These are phyloP conservation scores for Dicerorhinus sumatrensis DNA, from an alignment of 2,113 vertebrate genomes.

Conservation along the genomic window DNA sequence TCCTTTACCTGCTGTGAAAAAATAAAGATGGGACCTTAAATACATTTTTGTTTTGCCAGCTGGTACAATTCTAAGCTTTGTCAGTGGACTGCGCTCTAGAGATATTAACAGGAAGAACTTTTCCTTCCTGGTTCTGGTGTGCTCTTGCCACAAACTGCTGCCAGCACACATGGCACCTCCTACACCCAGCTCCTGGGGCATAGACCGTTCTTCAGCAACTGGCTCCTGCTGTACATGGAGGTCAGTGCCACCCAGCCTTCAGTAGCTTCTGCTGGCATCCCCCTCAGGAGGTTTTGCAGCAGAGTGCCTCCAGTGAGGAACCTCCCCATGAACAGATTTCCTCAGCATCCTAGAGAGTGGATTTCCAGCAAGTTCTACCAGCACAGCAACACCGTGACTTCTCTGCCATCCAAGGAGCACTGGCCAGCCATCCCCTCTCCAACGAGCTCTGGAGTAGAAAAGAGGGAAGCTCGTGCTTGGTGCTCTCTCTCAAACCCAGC, in stretches of 20 bases:
- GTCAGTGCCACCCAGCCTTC: background rate
- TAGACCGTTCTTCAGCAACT: background rate
- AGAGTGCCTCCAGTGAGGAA: background rate
- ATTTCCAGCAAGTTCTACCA: slow-evolving; percentile 11
- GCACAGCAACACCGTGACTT: background rate
- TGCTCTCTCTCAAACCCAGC: background rate
- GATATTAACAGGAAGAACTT: background rate
- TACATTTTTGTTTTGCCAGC: background rate
- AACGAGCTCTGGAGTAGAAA: background rate
- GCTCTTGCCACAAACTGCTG: background rate
- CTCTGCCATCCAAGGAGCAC: background rate
- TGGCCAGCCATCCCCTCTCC: background rate
- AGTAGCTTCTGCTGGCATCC: background rate
- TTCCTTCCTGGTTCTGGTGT: background rate
- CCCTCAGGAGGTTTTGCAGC: background rate
- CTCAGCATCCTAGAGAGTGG: background rate
- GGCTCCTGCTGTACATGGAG: background rate
- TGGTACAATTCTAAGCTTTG: background rate
- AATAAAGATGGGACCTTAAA: background rate
- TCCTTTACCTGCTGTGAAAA: background rate
- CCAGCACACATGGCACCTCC: too few relatives aligned
- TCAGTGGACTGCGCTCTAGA: background rate
- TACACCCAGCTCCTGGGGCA: background rate
- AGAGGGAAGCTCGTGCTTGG: background rate
- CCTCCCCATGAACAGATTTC: background rate